Conservation (phyloP, 2,113 vertebrate genomes). For the Riparia riparia region DNA sequence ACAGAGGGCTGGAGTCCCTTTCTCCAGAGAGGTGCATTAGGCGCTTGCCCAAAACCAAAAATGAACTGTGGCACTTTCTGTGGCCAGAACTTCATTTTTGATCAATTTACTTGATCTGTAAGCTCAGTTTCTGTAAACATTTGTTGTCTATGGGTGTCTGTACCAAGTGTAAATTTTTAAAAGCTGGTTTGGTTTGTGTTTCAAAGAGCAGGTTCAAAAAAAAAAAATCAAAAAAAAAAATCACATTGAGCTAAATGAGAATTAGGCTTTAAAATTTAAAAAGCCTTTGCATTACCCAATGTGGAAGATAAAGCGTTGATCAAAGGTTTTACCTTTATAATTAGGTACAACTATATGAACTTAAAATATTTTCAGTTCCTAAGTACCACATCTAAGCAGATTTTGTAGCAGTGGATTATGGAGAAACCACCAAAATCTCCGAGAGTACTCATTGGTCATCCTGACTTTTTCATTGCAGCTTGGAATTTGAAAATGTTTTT, state of each 20-base stretch:
- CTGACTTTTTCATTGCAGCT: accelerated
- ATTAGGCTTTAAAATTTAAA: background rate
- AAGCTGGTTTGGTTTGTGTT: background rate
- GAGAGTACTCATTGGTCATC: accelerated
- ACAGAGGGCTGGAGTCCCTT: background rate
- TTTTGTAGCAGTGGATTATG: background rate
- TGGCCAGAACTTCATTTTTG: background rate
- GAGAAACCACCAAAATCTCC: background rate
- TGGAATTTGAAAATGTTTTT: background rate
- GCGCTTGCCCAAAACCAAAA: background rate
- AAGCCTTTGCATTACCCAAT: background rate
- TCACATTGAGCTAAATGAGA: background rate
- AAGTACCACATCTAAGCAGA: background rate
- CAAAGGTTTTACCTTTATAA: background rate
- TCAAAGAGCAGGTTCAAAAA: background rate
- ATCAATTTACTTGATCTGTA: background rate
- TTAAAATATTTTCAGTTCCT: background rate
- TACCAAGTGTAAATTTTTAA: background rate
- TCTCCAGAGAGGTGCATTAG: background rate
- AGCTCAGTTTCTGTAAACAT: background rate
- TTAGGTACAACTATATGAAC: accelerated
- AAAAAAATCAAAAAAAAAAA: background rate
- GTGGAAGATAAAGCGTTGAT: background rate
- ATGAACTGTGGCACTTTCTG: background rate
- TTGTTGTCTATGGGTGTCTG: background rate